Evolutionary conservation across 1,140 invertebrate species (phyloP), one percentile per base, ranked within the genome.

Genomic region (Chelonus insularis): DNA sequence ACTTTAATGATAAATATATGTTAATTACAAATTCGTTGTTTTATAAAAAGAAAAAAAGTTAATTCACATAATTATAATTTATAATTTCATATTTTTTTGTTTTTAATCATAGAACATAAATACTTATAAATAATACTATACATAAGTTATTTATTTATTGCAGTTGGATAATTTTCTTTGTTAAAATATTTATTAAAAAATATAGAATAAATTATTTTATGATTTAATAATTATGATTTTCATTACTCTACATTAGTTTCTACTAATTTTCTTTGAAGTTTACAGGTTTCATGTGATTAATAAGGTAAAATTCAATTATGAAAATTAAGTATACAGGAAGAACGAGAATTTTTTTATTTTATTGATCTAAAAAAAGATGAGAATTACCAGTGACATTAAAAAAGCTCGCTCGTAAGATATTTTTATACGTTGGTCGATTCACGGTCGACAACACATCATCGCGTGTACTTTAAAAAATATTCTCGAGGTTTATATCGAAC

Each of bases 361-460:
- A 43, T 25, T 23, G 36, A 56, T 12, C 37, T 6, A 56, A 32
- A 41, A 16, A 56, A 32, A 4, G 55, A 14, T 57, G 25, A 47
- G 36, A 57, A 47, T 47, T 37, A 57, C 56, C 32, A 14, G 39
- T 57, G 56, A 57, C 56, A 57, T 57, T 57, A 47, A 14, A 52
- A 36, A 29, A 14, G 7, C 41, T 43, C 37, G 21, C 18, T 45
- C 32, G 43, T 32, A 7, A 37, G 43, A 45, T 57, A 57, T 48
- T 57, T 57, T 57, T 57, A 57, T 47, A 29, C 56, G 12, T 32
- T 47, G 47, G 25, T 57, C 56, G 56, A 47, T 57, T 57, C 56
- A 45, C 32, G 20, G 54, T 37, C n/a, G 45, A 9, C 50, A 25
- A 36, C 12, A 52, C 32, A 52, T 36, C 21, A 8, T 52, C 50